Conservation (phyloP, 2,888 invertebrate genomes). For the Archaeoteleia sp. region DNA sequence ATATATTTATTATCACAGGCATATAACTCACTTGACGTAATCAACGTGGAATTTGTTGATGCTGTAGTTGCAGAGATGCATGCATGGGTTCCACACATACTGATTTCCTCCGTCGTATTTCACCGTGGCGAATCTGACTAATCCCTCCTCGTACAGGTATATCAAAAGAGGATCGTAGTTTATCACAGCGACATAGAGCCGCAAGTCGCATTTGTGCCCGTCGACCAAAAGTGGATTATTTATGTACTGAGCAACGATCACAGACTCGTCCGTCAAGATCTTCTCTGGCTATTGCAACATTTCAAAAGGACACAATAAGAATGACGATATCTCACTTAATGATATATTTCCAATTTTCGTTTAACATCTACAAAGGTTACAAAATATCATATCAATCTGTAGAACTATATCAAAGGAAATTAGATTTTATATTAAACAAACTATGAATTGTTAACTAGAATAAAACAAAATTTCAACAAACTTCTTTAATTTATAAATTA, state of each 20-base stretch:
- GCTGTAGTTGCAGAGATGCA: slow-evolving; percentile 98
- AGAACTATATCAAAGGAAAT: no score
- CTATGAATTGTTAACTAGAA: no score
- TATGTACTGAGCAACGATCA: slow-evolving; percentile 93
- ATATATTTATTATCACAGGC: no score
- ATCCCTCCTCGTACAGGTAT: slow-evolving; percentile 96
- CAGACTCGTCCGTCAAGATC: slow-evolving; percentile 92
- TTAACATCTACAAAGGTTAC: no score
- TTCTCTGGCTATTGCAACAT: slow-evolving; percentile 84
- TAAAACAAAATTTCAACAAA: no score
- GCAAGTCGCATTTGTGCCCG: slow-evolving; percentile 96
- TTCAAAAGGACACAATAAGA: not conserved
- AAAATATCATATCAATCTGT: no score
- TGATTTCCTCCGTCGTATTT: slow-evolving; percentile 94
- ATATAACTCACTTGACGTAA: slow-evolving; percentile 88
- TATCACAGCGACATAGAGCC: slow-evolving; percentile 95
- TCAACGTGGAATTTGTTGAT: slow-evolving; percentile 98
- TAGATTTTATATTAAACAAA: no score
- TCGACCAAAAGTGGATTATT: slow-evolving; percentile 91
- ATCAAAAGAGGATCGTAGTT: slow-evolving; percentile 95
- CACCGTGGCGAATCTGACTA: slow-evolving; percentile 96
- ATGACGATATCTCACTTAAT: no score
- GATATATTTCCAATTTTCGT: no score
- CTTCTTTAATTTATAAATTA: no score
- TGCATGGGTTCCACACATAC: slow-evolving; percentile 95